phyloP scores from a whole-genome alignment of 2,888 invertebrate species.

The Cataglyphis altisquamis region DNA sequence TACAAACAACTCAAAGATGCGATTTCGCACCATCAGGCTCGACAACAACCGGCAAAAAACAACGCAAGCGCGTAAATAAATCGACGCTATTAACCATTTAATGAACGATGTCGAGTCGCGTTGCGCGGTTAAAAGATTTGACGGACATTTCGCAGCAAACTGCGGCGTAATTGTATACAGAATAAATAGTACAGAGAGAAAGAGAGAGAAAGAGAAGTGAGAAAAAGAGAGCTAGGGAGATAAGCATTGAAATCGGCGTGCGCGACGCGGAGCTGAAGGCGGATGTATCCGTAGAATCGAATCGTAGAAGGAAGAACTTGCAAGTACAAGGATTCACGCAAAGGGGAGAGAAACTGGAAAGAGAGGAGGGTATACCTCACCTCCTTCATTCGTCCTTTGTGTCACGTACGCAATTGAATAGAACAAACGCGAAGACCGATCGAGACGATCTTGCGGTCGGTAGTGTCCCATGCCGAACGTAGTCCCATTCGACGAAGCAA shows the following conservation, averaged over 20 bases:
- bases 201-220: not conserved
- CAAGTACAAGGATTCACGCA: conserved; percentile 6
- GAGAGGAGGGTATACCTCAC: not conserved
- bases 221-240: not conserved
- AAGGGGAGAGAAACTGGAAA: not conserved
- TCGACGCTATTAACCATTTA: conserved; percentile 48
- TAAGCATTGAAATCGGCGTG: conserved; percentile 29
- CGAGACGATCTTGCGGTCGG: conserved; percentile 63
- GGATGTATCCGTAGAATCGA: conserved; percentile 40
- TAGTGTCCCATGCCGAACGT: conserved; percentile 65
- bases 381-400: conserved; percentile 45
- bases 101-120: conserved; percentile 42
- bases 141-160: conserved; percentile 47
- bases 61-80: conserved; percentile 43
- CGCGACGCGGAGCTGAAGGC: not conserved
- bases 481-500: conserved; percentile 60
- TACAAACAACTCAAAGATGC: conserved; percentile 9
- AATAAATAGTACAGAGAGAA: conserved; percentile 33
- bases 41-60: conserved; percentile 27
- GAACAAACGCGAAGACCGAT: conserved; percentile 47
- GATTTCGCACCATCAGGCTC: conserved; percentile 25
- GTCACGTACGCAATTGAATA: conserved; percentile 56
- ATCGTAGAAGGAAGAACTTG: conserved; percentile 47
- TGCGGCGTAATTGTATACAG: conserved; percentile 54
- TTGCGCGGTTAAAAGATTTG: conserved; percentile 43